Evolutionary conservation across 2,113 vertebrate species (phyloP).

Genomic region (Pao palembangensis): DNA sequence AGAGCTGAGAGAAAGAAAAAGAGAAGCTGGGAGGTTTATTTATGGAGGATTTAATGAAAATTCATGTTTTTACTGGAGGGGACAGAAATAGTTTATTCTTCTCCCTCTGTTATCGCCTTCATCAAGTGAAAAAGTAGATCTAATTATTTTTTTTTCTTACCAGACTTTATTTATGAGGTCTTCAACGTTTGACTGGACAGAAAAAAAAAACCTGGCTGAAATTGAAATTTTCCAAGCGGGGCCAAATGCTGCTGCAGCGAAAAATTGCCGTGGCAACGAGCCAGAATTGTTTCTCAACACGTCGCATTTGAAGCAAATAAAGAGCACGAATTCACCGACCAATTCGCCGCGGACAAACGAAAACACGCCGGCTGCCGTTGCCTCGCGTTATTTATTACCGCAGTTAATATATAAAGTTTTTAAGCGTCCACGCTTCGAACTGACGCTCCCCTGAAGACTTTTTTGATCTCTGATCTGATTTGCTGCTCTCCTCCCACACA

Average conservation of each 20-base stretch:
- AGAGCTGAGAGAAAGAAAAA: constrained; percentile 29
- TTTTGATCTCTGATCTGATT: constrained; percentile 15
- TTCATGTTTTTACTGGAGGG: constrained; percentile 18
- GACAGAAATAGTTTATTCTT: constrained; percentile 43
- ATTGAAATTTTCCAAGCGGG: constrained; percentile 18
- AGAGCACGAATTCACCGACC: not conserved
- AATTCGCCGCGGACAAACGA: constrained; percentile 6
- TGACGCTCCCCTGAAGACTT: constrained; percentile 2
- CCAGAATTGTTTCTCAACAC: constrained; percentile 14
- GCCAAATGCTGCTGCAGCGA: constrained; percentile 17
- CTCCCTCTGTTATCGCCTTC: constrained; percentile 33
- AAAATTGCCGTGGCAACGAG: constrained; percentile 6
- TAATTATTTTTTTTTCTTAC: constrained; percentile 29
- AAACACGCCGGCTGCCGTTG: not conserved
- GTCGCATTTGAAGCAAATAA: constrained; percentile 6
- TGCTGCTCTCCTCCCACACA: constrained; percentile 16
- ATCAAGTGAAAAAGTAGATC: not conserved
- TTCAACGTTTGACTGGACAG: constrained; percentile 35
- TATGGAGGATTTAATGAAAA: constrained; percentile 33
- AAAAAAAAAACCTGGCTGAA: not conserved
- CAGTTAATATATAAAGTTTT: too few relatives aligned
- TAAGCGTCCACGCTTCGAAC: not conserved
- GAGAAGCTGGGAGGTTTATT: constrained; percentile 46
- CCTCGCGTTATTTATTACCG: constrained; percentile 11
- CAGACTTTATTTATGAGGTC: constrained; percentile 44